Percentiles rank a stretch among this genome's conserved stretches.
Evolutionary conservation across 2,113 vertebrate genomes (phyloP).

Genomic region (Struthidea cinerea): DNA sequence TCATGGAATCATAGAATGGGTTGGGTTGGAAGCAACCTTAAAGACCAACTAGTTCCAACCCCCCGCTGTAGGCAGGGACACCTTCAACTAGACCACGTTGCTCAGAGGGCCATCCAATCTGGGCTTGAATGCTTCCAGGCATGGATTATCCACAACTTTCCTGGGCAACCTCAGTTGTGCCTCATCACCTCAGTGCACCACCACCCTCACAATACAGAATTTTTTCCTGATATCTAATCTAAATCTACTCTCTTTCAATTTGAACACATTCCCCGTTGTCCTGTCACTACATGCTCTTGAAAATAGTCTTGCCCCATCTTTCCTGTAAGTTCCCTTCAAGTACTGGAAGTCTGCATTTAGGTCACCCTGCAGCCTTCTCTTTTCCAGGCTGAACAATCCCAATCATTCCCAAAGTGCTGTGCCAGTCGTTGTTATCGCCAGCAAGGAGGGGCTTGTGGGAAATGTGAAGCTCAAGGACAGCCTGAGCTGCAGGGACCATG

Average conservation of each 20-base stretch:
- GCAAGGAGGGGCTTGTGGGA: neutral
- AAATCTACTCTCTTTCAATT: neutral
- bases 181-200: neutral
- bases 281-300: neutral
- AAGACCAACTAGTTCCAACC: neutral
- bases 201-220: neutral
- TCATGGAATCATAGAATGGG: neutral
- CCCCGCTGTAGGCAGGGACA: fast-evolving
- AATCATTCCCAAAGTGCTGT: fast-evolving
- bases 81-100: neutral
- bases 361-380: neutral
- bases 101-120: neutral
- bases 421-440: fast-evolving
- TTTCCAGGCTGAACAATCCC: neutral
- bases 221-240: neutral
- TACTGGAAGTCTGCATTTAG: neutral
- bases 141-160: neutral
- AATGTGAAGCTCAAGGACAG: neutral
- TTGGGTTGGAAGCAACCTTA: neutral
- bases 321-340: neutral
- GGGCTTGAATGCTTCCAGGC: neutral
- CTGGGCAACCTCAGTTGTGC: neutral
- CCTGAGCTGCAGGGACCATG: neutral
- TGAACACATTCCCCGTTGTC: neutral
- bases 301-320: neutral